A percentile compares a stretch with the other conserved stretches of the same genome.
Conservation (phyloP, 2,888 invertebrate genomes). For the Tipula vernalis region DNA sequence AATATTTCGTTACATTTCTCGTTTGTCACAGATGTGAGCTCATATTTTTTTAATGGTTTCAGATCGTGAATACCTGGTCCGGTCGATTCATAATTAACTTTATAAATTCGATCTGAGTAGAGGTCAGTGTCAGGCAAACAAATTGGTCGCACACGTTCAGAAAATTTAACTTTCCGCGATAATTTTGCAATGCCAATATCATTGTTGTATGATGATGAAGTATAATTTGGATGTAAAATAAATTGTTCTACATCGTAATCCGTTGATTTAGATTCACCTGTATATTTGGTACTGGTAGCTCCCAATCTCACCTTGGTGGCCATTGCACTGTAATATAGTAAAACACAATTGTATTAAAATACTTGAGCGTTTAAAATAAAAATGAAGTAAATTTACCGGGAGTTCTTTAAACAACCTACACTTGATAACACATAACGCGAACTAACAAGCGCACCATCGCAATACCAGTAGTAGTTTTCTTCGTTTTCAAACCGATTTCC, state of each 20-base stretch:
- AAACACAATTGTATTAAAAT: neutral
- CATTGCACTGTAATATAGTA: neutral
- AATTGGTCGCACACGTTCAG: neutral
- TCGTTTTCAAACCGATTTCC: neutral
- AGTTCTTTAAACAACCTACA: neutral
- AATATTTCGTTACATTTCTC: neutral
- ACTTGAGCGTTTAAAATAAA: neutral
- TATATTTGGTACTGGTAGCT: no score
- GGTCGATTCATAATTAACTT: neutral
- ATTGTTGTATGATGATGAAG: neutral
- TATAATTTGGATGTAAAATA: neutral
- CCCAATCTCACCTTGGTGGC: no score
- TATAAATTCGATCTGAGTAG: neutral
- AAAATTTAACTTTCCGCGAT: neutral
- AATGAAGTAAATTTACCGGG: neutral
- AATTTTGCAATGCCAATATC: neutral
- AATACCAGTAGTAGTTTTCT: neutral
- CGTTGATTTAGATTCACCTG: neutral
- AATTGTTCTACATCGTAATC: neutral
- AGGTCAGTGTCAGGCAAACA: neutral
- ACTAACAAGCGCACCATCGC: neutral
- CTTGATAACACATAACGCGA: neutral
- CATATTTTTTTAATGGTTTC: neutral
- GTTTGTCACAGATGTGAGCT: neutral
- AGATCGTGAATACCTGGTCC: rapidly evolving